Evolutionary conservation across 2,888 invertebrate species (phyloP), one percentile per base, ranked within the genome.

Genomic region (Eurytoma adleriae): DNA sequence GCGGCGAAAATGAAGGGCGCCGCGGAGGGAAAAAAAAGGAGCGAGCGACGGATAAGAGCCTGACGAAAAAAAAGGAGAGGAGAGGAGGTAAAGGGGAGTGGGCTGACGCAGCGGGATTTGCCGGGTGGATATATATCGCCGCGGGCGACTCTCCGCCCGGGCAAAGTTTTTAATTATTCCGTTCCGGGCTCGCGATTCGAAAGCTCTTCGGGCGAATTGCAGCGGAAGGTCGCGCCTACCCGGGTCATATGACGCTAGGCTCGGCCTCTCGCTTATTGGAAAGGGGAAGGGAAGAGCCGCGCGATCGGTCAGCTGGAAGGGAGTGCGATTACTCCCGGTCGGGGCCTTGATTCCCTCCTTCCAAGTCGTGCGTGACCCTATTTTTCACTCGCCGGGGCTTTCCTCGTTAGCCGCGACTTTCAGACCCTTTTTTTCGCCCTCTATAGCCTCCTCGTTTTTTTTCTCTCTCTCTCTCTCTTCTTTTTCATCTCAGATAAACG

Each of bases 81-180:
- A 24, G 7, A 5, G 52, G 57, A n/a, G 18, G 57, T 10, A 57
- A 57, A 57, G 57, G n/a, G 18, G n/a, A n/a, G n/a, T 57, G 18
- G n/a, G 57, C 16, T 10, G n/a, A 57, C 57, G 57, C 18, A 56
- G 16, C 16, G n/a, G 4, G 5, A 57, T 18, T n/a, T 64, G 14
- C 30, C 64, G n/a, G 16, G 64, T 2, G 56, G 16, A 18, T 2
- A 62, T 62, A 64, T 64, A 64, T 64, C 18, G 64, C 16, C 52
- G 12, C n/a, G n/a, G 16, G 14, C 52, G 14, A 52, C 52, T 12
- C 3, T 24, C 20, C 59, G 30, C 30, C 14, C 5, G 30, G n/a
- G 30, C 40, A 64, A 57, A 73, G 54, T 78, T 73, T 79, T 73
- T 73, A 68, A 79, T 73, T 68, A 73, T 73, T 68, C 68, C 68